Evolutionary conservation across 2,113 vertebrate genomes (phyloP).

Genomic region (Nanorana parkeri): DNA sequence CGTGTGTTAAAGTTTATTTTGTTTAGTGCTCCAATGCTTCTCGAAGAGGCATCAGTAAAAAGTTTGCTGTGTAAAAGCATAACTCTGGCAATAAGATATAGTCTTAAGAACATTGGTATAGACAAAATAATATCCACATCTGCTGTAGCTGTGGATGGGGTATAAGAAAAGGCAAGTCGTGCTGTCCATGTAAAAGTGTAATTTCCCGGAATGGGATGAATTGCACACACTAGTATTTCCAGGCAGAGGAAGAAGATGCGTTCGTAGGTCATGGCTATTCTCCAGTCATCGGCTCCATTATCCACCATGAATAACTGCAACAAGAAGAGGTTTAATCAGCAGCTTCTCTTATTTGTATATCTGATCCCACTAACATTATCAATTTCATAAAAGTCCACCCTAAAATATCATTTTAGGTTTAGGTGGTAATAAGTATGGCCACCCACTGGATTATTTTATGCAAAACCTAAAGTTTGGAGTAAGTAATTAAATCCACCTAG

Average conservation of each 20-base stretch:
- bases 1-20: slow-evolving; percentile 99
- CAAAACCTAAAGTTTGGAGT: no score
- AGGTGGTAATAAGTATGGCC: no score
- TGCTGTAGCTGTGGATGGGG: slow-evolving; percentile 92
- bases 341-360: slow-evolving; percentile 5
- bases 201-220: slow-evolving; percentile 97
- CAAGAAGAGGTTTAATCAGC: slow-evolving; percentile 63
- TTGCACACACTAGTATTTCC: slow-evolving; percentile 98
- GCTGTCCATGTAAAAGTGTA: slow-evolving; percentile 99
- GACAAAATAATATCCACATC: slow-evolving; percentile 99
- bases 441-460: no score
- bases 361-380: background rate
- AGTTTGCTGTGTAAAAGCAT: slow-evolving; percentile 99
- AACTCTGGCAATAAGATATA: slow-evolving; percentile 98
- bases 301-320: slow-evolving; percentile 99
- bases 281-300: slow-evolving; percentile 99
- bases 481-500: no score
- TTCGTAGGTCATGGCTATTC: slow-evolving; percentile 99
- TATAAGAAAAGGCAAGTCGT: slow-evolving; percentile 92
- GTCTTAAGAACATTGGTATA: slow-evolving; percentile 99
- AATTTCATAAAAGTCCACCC: no score
- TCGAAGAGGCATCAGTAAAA: slow-evolving; percentile 98
- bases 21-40: slow-evolving; percentile 98
- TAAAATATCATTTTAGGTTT: no score
- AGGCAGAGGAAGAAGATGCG: slow-evolving; percentile 99